Percentiles rank a stretch among this genome's conserved stretches.
Conservation (phyloP, 1,140 invertebrate species). For the Ceratoteleas bidentatus region DNA sequence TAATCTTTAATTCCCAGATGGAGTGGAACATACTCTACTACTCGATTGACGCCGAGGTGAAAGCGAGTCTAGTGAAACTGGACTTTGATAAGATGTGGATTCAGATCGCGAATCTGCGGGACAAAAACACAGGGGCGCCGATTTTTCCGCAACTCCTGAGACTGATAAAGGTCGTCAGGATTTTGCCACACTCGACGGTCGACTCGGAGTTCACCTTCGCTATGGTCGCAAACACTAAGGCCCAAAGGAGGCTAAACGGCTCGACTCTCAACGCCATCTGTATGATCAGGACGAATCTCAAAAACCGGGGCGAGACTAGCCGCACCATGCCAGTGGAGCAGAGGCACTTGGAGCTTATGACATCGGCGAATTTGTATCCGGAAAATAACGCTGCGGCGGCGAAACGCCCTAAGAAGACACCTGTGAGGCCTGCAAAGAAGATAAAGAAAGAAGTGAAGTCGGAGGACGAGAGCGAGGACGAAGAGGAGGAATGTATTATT, state of each 20-base stretch:
- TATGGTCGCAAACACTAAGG: slow-evolving; percentile 34
- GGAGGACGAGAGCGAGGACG: no score
- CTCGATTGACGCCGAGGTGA: slow-evolving; percentile 23
- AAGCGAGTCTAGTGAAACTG: slow-evolving; percentile 20
- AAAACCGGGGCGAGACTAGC: slow-evolving; percentile 46
- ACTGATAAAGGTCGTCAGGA: slow-evolving; percentile 48
- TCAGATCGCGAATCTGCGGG: slow-evolving; percentile 29
- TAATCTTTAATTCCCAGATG: not conserved
- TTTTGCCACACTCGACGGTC: slow-evolving; percentile 52
- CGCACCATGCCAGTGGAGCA: slow-evolving; percentile 35
- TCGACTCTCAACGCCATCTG: slow-evolving; percentile 55
- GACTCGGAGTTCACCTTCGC: slow-evolving; percentile 54
- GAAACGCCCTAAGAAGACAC: no score
- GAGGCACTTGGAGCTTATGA: slow-evolving; percentile 57
- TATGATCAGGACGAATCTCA: slow-evolving; percentile 45
- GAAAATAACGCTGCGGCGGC: no score
- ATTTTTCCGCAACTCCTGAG: slow-evolving; percentile 40
- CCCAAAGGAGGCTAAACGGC: slow-evolving; percentile 51
- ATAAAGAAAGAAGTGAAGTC: no score
- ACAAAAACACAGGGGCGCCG: slow-evolving; percentile 13
- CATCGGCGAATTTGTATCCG: slow-evolving; percentile 52
- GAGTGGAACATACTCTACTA: slow-evolving; percentile 46
- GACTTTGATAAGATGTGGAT: slow-evolving; percentile 58
- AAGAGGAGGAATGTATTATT: no score
- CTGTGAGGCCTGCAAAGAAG: no score